A percentile compares a stretch with the other conserved stretches of the same genome.
phyloP scores from a whole-genome alignment of 1,140 invertebrate genomes.

The Acromyrmex echinatior region DNA sequence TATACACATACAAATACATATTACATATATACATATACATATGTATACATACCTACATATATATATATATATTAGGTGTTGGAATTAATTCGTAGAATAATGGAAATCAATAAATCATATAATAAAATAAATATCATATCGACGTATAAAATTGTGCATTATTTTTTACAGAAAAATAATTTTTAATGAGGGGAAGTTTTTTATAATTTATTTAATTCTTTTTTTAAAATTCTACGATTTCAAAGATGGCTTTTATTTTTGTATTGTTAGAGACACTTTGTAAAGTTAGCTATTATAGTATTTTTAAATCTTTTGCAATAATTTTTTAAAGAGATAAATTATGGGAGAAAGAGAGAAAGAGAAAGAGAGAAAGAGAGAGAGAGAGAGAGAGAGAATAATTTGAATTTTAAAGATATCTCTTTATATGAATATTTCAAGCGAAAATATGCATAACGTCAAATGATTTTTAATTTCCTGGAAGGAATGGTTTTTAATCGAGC shows the following conservation, averaged over 20 bases:
- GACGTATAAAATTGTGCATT: not conserved
- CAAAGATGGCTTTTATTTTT: not conserved
- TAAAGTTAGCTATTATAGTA: not conserved
- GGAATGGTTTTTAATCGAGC: slow-evolving; percentile 32
- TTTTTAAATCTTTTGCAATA: not conserved
- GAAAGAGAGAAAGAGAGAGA: not conserved
- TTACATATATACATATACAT: no score
- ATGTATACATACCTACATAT: no score
- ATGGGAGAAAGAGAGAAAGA: not conserved
- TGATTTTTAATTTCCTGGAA: slow-evolving; percentile 35
- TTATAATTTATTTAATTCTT: not conserved
- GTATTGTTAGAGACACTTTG: not conserved
- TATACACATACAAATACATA: no score
- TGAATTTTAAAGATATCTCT: not conserved
- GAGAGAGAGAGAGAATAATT: not conserved
- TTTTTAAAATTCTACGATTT: not conserved
- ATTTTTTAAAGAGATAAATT: not conserved
- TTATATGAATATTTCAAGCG: not conserved
- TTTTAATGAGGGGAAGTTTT: not conserved
- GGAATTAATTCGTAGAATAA: no score
- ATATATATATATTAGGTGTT: no score
- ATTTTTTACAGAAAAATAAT: not conserved
- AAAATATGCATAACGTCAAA: not conserved
- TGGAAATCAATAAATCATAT: not conserved
- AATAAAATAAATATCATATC: not conserved